phyloP scores from a whole-genome alignment of 2,888 invertebrate genomes.

The Empis stercorea region DNA sequence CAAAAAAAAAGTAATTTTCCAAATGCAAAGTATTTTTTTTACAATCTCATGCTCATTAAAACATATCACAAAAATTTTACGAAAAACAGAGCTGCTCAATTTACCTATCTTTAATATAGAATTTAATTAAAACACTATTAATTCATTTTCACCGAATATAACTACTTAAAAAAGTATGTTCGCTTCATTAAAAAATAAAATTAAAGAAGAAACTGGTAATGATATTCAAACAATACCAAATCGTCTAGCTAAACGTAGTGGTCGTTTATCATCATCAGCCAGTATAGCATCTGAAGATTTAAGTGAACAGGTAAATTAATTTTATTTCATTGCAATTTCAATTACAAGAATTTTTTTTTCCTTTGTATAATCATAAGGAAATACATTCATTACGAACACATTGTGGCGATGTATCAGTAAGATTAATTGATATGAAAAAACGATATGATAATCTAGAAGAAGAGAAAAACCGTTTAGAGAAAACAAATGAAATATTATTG shows the following conservation, averaged over 20 bases:
- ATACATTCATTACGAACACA: slow-evolving; percentile 22
- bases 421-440: slow-evolving; percentile 22
- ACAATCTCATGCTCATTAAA: too few relatives aligned
- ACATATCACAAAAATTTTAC: too few relatives aligned
- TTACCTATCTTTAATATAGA: too few relatives aligned
- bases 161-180: slow-evolving; percentile 64
- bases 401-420: slow-evolving; percentile 27
- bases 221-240: slow-evolving; percentile 45
- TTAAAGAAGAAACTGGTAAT: slow-evolving; percentile 76
- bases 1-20: too few relatives aligned
- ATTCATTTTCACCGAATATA: too few relatives aligned
- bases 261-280: slow-evolving; percentile 25
- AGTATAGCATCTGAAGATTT: slow-evolving; percentile 31
- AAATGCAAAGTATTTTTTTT: too few relatives aligned
- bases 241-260: slow-evolving; percentile 20
- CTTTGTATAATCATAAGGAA: not conserved
- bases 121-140: too few relatives aligned
- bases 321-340: not conserved
- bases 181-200: slow-evolving; percentile 76
- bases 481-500: slow-evolving; percentile 42
- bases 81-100: too few relatives aligned
- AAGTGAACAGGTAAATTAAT: slow-evolving; percentile 17
- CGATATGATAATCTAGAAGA: slow-evolving; percentile 34
- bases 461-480: slow-evolving; percentile 43
- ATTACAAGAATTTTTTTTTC: not conserved